Evolutionary conservation across 2,113 vertebrate genomes (phyloP), one percentile per base, ranked within the genome.

Genomic region (Zosterops pallidus): DNA sequence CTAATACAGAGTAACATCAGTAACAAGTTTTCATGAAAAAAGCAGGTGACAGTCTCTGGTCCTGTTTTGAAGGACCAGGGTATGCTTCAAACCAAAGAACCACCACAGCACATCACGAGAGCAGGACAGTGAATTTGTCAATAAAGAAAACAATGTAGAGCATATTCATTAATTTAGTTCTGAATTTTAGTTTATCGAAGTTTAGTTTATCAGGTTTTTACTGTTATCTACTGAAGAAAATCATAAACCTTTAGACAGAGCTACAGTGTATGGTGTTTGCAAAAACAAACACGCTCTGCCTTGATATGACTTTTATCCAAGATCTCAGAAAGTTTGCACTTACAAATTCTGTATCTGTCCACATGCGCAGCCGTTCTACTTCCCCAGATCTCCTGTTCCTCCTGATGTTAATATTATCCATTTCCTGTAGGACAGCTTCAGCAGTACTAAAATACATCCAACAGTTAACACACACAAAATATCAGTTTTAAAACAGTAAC

Each of bases 341-440:
- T 96, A 99, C 99, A 90, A 99, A 99, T 97, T 99, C 99, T 3
- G 99, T 99, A 81, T 99, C 99, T 33, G 99, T 99, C 99, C 99
- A 99, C 99, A 99, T 99, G 41, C 99, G 98, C 23, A 99, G 98
- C n/a, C 99, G 98, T 92, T 99, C 99, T 84, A 99, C 99, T 96
- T 99, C 99, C 33, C 99, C 98, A 69, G 98, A 98, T 50, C 98
- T 86, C 83, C 98, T 98, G 69, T 98, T 99, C 94, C 99, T 98
- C 89, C 99, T 97, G 96, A 99, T 99, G 97, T 99, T 99, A 98
- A 99, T 99, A 96, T 99, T 99, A 97, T 99, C 99, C 99, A 99
- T 99, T 98, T 99, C 99, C 96, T 99, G 99, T 7, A 99, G 98
- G 63, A 99, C 99, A 81, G 99, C 99, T 97, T 99, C 99, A 21